Evolutionary conservation across 2,113 vertebrate species (phyloP).

Genomic region (Pseudopodoces humilis): DNA sequence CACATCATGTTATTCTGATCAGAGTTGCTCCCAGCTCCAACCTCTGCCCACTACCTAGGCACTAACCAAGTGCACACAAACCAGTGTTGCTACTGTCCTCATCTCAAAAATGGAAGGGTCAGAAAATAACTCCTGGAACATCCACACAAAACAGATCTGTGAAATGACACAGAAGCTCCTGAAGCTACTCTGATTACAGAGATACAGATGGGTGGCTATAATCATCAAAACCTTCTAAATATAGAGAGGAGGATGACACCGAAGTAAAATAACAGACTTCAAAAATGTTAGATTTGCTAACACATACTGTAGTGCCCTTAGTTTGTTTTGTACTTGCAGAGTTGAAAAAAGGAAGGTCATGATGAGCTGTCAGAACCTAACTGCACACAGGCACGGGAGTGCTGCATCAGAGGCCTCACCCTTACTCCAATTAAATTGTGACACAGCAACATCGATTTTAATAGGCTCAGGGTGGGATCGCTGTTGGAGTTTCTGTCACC

Average conservation of each 20-base stretch:
- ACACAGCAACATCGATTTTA: constrained; percentile 26
- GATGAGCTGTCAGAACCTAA: background rate
- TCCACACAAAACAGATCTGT: background rate
- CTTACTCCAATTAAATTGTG: constrained; percentile 22
- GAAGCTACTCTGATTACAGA: background rate
- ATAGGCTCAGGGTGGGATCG: background rate
- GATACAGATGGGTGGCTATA: background rate
- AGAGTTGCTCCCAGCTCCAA: background rate
- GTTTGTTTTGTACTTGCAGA: background rate
- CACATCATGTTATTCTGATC: background rate
- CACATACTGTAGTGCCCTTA: background rate
- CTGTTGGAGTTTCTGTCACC: constrained; percentile 17
- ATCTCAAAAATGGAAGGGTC: background rate
- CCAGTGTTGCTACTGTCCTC: accelerated
- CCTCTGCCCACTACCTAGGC: background rate
- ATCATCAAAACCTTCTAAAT: background rate
- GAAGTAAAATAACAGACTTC: background rate
- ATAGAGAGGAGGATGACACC: background rate
- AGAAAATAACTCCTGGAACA: background rate
- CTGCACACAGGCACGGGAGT: background rate
- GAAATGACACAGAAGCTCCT: background rate
- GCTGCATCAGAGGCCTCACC: background rate
- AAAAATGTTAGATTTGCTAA: background rate
- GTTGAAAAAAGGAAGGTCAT: background rate
- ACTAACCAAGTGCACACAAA: background rate